Evolutionary conservation across 2,113 vertebrate species (phyloP), one percentile per base, ranked within the genome.

Genomic region (Phyllopteryx taeniolatus): DNA sequence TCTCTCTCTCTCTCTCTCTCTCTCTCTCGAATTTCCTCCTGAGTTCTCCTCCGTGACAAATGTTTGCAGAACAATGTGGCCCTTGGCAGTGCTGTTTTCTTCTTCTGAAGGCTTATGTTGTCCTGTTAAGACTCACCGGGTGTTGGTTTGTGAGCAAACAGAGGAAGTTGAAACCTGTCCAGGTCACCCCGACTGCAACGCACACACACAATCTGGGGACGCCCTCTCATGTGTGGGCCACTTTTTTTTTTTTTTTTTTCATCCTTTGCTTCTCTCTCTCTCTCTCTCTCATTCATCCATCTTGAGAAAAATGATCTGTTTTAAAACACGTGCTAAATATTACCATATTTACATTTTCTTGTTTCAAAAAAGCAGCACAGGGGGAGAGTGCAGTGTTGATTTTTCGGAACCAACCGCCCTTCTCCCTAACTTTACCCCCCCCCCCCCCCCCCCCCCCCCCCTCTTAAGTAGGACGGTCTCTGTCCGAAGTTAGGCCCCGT

Each of bases 261-360:
- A 79, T 81, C 79, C 76, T 80, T 77, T 73, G 63, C 76, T 87
- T 77, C 68, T 74, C 13, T 68, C 56, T 42, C 51, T 82, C 61
- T 77, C 68, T 74, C 13, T 68, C 56, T 42, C 51, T 82, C 61
- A 72, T 76, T 79, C 81, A 82, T 77, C 76, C 75, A 67, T 71
- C 85, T 86, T 88, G 81, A 91, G 94, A 93, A 94, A 94, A 92
- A 87, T 43, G 92, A 94, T 94, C 92, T 89, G 89, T 90, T 95
- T 95, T 93, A 91, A 92, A 92, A 94, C 93, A 92, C 93, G 89
- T 94, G 92, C 76, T 78, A 93, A 89, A 92, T 91, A 95, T 96
- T 94, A 94, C 93, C 93, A 91, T 94, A 94, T 95, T 95, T 94
- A 92, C 93, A 91, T 95, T 94, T 95, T 94, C 93, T 91, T 89